These are phyloP conservation scores for Microctenopoma steveboyesi DNA, from an alignment of 2,797 vertebrate genomes.

Conservation along the genomic window DNA sequence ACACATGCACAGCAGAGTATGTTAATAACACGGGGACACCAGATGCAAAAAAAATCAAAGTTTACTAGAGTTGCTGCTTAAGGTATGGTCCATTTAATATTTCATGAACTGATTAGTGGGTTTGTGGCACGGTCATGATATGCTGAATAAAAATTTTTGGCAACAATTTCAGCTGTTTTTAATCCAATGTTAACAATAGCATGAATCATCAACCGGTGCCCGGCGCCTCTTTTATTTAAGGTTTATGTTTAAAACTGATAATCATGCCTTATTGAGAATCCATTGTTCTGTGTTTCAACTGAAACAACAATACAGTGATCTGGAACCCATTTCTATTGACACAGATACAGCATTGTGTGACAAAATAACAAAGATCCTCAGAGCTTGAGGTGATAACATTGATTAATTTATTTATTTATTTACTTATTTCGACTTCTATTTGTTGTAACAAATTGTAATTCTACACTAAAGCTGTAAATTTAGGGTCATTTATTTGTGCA, in stretches of 20 bases:
- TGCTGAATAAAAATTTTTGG: constrained; percentile 58
- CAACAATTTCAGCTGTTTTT: constrained; percentile 44
- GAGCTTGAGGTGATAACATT: constrained; percentile 34
- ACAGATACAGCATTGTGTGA: constrained; percentile 41
- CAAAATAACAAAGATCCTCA: constrained; percentile 30
- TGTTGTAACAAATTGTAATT: constrained; percentile 15
- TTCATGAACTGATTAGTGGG: constrained; percentile 62
- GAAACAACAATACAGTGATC: constrained; percentile 49
- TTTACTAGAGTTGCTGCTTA: constrained; percentile 32
- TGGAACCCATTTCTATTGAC: constrained; percentile 44
- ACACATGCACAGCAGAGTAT: constrained; percentile 43
- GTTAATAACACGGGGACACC: constrained; percentile 48
- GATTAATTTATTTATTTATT: constrained; percentile 5
- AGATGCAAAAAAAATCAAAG: constrained; percentile 37
- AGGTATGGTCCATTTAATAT: constrained; percentile 56
- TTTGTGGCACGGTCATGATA: constrained; percentile 45
- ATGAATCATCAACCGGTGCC: constrained; percentile 48
- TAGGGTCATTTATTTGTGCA: constrained; percentile 15
- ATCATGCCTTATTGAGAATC: constrained; percentile 25
- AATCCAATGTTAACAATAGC: constrained; percentile 60
- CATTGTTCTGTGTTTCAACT: constrained; percentile 43
- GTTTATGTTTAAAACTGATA: constrained; percentile 61
- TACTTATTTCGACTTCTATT: constrained; percentile 5
- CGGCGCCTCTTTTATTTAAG: constrained; percentile 40
- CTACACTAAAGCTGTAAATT: not conserved